Evolutionary conservation across 2,888 invertebrate species (phyloP), one percentile per base, ranked within the genome.

Genomic region (Macrosiphum euphorbiae): DNA sequence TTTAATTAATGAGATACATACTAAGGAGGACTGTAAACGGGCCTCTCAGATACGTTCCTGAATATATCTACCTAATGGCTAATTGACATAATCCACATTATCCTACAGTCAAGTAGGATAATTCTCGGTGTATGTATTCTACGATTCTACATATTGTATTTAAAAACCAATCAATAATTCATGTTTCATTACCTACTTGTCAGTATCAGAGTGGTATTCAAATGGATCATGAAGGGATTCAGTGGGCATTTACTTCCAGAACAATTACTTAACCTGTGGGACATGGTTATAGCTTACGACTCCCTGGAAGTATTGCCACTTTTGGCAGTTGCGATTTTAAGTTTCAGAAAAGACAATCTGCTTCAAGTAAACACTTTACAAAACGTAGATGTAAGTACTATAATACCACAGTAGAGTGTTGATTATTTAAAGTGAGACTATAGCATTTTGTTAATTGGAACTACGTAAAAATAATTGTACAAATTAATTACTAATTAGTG

Each of bases 181-280:
- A 2, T 26, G 16, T 78, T 87, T 47, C 13, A n/a, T n/a, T 52
- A n/a, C 78, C 41, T 95, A n/a, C 78, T 44, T 95, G 95, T 94
- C 95, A 99, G 99, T 5, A 97, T 99, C 92, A 97, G 98, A 95
- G 97, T 99, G 52, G 98, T 98, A 2, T 99, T 99, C 96, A 99
- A 99, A 96, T 99, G 99, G 99, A 96, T 99, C 88, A 99, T 99
- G 97, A 96, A 99, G 95, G 99, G 98, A 3, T 99, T 99, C 96
- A 99, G 99, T 95, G 99, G 99, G 0, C 98, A 98, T 95, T 96
- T 99, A 90, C 98, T 98, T 0, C 98, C 98, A 0, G 98, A 99
- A 95, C 99, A 99, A 96, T 96, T 99, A 1, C 96, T 99, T 7
- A 97, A 98, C 86, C 96, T 99, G 28, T 99, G 99, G 99, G 99